Percentiles rank a stretch among this genome's conserved stretches.
phyloP scores from a whole-genome alignment of 2,888 invertebrate genomes.

The Apamea sordens region DNA sequence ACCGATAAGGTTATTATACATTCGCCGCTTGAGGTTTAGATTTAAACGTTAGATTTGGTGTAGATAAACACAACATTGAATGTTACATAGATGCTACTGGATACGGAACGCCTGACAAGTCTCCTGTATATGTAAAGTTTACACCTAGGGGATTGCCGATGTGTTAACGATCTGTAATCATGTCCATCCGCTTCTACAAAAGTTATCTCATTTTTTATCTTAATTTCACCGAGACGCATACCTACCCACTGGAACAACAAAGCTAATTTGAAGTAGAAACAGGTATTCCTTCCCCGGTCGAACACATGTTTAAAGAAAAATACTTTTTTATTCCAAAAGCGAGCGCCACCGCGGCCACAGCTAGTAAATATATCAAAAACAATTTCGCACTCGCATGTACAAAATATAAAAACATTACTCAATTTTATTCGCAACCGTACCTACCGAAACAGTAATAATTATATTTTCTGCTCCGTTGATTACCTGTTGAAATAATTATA shows the following conservation, averaged over 20 bases:
- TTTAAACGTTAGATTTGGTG: neutral
- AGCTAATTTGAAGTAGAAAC: neutral
- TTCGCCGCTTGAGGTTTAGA: too few relatives aligned
- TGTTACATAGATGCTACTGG: too few relatives aligned
- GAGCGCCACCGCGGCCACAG: neutral
- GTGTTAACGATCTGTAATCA: neutral
- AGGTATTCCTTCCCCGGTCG: neutral
- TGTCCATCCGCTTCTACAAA: neutral
- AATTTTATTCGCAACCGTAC: conserved; percentile 46
- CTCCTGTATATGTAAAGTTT: neutral
- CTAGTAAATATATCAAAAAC: conserved; percentile 10
- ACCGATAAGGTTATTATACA: too few relatives aligned
- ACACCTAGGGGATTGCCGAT: neutral
- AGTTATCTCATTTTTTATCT: neutral
- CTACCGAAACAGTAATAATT: conserved; percentile 48
- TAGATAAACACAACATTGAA: neutral
- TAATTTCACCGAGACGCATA: neutral
- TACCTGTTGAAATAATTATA: conserved; percentile 49
- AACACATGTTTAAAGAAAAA: neutral
- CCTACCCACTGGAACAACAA: neutral
- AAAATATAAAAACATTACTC: conserved; percentile 31
- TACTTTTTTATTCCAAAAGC: neutral
- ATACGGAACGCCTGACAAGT: too few relatives aligned
- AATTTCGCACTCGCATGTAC: conserved; percentile 24
- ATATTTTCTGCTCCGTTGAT: conserved; percentile 35